These are phyloP conservation scores for Glomeris maerens DNA, from an alignment of 1,140 invertebrate genomes.

Conservation along the genomic window DNA sequence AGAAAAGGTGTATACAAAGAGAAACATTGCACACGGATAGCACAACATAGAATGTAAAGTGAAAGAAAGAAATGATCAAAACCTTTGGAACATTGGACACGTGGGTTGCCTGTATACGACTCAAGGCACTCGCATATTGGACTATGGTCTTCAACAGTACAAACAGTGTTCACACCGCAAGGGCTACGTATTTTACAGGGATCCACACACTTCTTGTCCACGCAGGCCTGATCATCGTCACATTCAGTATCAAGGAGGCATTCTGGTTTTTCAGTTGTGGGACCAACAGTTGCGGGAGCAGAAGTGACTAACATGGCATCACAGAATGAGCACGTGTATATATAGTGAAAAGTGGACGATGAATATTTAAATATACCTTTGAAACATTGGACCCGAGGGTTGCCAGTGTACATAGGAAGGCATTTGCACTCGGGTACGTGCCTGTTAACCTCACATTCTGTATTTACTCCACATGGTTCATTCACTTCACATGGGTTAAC, in stretches of 20 bases:
- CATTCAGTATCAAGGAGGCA: too few species aligned
- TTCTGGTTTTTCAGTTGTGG: too few species aligned
- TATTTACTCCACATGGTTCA: slow-evolving; percentile 24
- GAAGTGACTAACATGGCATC: too few species aligned
- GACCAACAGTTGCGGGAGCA: too few species aligned
- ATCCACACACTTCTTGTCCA: slow-evolving; percentile 53
- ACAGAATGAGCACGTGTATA: too few species aligned
- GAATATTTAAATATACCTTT: too few species aligned
- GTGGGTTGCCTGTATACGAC: slow-evolving; percentile 25
- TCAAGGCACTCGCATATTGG: slow-evolving; percentile 23
- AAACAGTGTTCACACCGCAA: slow-evolving; percentile 46
- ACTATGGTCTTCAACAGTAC: slow-evolving; percentile 27
- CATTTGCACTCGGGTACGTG: slow-evolving; percentile 27
- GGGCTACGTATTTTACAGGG: too few species aligned
- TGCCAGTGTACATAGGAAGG: slow-evolving; percentile 22
- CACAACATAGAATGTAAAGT: too few species aligned
- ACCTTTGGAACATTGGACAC: slow-evolving; percentile 23
- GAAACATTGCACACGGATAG: too few species aligned
- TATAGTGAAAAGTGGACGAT: too few species aligned
- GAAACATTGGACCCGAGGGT: slow-evolving; percentile 25
- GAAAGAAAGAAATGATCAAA: too few species aligned
- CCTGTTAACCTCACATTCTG: slow-evolving; percentile 21
- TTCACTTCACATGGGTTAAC: slow-evolving; percentile 12
- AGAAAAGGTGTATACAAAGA: too few species aligned
- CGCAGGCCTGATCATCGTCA: slow-evolving; percentile 46